These are phyloP conservation scores for Daphoenositta chrysoptera DNA, from an alignment of 2,113 vertebrate genomes.

Conservation along the genomic window DNA sequence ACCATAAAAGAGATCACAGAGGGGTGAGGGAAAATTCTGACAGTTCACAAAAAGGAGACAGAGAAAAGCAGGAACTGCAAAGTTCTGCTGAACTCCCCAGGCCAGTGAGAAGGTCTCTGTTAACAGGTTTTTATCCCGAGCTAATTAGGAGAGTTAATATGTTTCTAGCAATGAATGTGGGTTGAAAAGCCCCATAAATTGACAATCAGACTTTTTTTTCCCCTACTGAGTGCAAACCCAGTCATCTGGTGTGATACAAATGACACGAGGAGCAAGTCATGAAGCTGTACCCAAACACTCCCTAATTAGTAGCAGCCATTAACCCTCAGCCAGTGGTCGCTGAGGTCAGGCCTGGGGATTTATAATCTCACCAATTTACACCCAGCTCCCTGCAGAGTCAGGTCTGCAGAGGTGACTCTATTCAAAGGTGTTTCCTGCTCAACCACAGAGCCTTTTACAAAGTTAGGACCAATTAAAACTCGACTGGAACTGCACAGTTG, in stretches of 20 bases:
- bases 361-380: not conserved
- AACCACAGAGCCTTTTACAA: not conserved
- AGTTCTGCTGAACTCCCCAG: not conserved
- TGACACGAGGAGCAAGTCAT: not conserved
- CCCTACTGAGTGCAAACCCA: not conserved
- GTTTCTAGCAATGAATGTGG: not conserved
- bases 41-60: not conserved
- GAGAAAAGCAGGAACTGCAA: not conserved
- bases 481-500: not conserved
- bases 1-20: not conserved
- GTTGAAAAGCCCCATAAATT: not conserved
- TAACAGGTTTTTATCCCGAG: not conserved
- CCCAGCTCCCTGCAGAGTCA: accelerated
- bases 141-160: not conserved
- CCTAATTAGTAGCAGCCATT: not conserved
- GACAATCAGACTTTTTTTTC: not conserved
- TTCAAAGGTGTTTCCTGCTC: not conserved
- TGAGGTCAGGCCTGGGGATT: not conserved
- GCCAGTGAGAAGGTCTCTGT: not conserved
- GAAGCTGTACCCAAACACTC: not conserved
- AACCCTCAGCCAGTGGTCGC: not conserved
- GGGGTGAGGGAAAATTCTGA: not conserved
- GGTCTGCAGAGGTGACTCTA: not conserved
- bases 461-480: not conserved
- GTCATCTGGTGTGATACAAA: not conserved